A percentile compares a stretch with the other conserved stretches of the same genome.
Conservation (phyloP, 2,797 vertebrate genomes). For the Neostethus bicornis region DNA sequence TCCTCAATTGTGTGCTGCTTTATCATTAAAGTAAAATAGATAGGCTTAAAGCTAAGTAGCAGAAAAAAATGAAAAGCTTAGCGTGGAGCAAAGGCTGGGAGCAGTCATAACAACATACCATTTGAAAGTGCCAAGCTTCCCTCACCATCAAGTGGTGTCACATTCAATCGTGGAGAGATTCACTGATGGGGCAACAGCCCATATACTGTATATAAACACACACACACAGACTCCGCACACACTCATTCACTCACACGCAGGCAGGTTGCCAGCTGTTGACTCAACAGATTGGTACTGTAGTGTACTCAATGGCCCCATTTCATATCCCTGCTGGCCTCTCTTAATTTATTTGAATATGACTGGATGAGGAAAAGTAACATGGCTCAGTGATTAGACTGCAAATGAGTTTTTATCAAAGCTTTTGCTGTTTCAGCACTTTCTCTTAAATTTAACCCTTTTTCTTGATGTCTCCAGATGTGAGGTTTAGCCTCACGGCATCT, state of each 20-base stretch:
- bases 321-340: slow-evolving; percentile 61
- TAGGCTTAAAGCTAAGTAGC: slow-evolving; percentile 17
- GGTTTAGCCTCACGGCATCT: slow-evolving; percentile 12
- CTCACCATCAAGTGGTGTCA: slow-evolving; percentile 70
- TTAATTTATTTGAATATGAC: slow-evolving; percentile 70
- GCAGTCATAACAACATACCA: slow-evolving; percentile 75
- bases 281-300: slow-evolving; percentile 73
- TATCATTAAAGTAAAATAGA: slow-evolving; percentile 29
- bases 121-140: slow-evolving; percentile 62
- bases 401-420: slow-evolving; percentile 65
- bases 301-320: slow-evolving; percentile 76
- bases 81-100: slow-evolving; percentile 48
- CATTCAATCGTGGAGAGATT: slow-evolving; percentile 68
- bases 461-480: slow-evolving; percentile 8
- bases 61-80: slow-evolving; percentile 34
- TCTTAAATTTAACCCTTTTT: slow-evolving; percentile 10
- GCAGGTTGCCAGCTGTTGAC: slow-evolving; percentile 76
- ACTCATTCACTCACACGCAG: slow-evolving; percentile 43
- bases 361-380: slow-evolving; percentile 62
- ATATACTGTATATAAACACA: slow-evolving; percentile 62
- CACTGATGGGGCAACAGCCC: slow-evolving; percentile 71
- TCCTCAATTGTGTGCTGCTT: slow-evolving; percentile 42
- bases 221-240: slow-evolving; percentile 31
- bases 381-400: slow-evolving; percentile 56
- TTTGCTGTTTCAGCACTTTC: slow-evolving; percentile 42